These are phyloP conservation scores for Pseudorhiza aurosa DNA, from an alignment of 30 jellyfish, hydroid and myxozoan genomes.

Conservation along the genomic window DNA sequence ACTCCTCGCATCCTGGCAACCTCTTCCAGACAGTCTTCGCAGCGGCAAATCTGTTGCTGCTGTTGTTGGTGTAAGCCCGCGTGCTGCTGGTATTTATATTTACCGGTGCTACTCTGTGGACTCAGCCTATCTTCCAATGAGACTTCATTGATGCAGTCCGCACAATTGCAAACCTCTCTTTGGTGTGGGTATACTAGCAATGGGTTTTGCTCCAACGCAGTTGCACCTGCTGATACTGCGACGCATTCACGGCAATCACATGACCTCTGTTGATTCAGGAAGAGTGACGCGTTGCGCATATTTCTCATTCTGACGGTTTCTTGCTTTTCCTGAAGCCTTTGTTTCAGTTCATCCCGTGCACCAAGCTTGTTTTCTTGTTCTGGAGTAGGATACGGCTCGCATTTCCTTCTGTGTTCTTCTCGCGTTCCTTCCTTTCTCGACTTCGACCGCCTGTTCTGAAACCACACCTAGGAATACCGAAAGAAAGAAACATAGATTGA, in stretches of 20 bases:
- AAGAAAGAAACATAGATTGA: not conserved
- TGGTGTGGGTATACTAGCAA: not conserved
- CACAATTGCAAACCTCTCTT: conserved; percentile 20
- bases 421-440: conserved; percentile 56
- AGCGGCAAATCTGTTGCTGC: not conserved
- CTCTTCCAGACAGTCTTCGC: not conserved
- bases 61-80: too few species aligned
- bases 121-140: not conserved
- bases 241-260: conserved; percentile 39
- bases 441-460: conserved; percentile 64
- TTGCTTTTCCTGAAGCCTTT: too few species aligned
- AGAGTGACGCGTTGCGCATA: not conserved
- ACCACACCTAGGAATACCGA: conserved; percentile 41
- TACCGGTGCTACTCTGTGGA: conserved; percentile 2
- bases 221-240: not conserved
- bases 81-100: too few species aligned
- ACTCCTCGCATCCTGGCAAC: too few species aligned
- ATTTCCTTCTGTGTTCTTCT: conserved; percentile 1
- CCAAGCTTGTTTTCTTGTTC: not conserved
- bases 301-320: too few species aligned
- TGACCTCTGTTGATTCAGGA: not conserved
- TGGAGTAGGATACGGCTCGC: conserved; percentile 8
- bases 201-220: not conserved
- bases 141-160: not conserved
- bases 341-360: not conserved